Conservation (phyloP, 2,888 invertebrate genomes). For the Oligia strigilis region DNA sequence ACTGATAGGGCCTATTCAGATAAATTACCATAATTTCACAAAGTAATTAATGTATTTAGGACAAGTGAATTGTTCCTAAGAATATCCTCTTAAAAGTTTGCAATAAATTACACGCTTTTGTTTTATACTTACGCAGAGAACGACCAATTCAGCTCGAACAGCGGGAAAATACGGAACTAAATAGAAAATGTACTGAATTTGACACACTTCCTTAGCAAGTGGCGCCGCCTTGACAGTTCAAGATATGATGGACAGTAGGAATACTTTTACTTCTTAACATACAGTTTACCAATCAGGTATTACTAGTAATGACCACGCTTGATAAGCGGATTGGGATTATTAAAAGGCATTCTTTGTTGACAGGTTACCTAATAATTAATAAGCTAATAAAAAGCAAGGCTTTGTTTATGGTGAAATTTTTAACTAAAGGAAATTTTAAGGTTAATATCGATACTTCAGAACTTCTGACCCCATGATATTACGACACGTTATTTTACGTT, state of each 20-base stretch:
- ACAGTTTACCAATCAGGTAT: constrained; percentile 13
- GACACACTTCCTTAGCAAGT: neutral
- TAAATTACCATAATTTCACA: constrained; percentile 43
- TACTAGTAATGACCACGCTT: constrained; percentile 16
- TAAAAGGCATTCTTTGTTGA: constrained; percentile 10
- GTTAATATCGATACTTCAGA: neutral
- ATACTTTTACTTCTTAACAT: constrained; percentile 25
- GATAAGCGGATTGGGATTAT: constrained; percentile 45
- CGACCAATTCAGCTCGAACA: neutral
- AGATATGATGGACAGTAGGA: neutral
- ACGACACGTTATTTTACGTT: neutral
- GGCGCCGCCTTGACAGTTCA: constrained; percentile 2
- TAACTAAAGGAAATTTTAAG: neutral
- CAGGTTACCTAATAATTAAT: constrained; percentile 23
- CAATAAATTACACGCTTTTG: constrained; percentile 50
- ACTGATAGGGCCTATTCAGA: constrained; percentile 26
- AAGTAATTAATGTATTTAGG: constrained; percentile 48
- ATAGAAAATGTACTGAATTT: neutral
- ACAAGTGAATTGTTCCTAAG: constrained; percentile 25
- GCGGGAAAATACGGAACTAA: constrained; percentile 8
- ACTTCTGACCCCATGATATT: neutral
- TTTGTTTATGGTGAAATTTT: neutral
- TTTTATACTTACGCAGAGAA: neutral
- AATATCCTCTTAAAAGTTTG: constrained; percentile 28
- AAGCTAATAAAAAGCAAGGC: constrained; percentile 11